A percentile compares a stretch with the other conserved stretches of the same genome.
Evolutionary conservation across 2,113 vertebrate genomes (phyloP).

Genomic region (Panthera uncia): DNA sequence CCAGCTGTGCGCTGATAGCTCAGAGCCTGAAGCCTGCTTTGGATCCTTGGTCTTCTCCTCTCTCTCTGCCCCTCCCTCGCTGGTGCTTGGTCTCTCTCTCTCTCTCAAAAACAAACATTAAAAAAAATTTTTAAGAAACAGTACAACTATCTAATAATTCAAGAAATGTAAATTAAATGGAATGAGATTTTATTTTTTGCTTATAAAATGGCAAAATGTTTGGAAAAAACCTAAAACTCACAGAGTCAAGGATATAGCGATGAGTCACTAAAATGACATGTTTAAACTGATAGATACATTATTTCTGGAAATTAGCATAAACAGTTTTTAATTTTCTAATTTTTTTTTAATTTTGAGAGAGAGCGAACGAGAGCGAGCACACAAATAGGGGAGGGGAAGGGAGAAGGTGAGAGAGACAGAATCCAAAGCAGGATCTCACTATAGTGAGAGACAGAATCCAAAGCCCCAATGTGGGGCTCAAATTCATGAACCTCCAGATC

Average conservation of each 20-base stretch:
- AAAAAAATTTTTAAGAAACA: not conserved
- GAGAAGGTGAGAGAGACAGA: too few relatives aligned
- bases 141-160: not conserved
- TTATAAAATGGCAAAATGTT: conserved; percentile 16
- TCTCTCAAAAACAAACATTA: too few relatives aligned
- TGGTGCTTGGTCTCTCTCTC: too few relatives aligned
- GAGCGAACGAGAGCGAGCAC: not conserved
- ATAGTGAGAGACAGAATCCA: too few relatives aligned
- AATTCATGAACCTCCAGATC: not conserved
- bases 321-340: not conserved
- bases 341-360: not conserved
- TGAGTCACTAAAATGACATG: not conserved
- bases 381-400: too few relatives aligned
- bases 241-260: not conserved
- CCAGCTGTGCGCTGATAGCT: too few relatives aligned
- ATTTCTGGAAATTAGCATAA: not conserved
- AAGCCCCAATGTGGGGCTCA: not conserved
- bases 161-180: not conserved
- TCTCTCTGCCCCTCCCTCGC: too few relatives aligned
- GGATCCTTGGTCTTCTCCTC: too few relatives aligned
- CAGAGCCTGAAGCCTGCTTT: too few relatives aligned
- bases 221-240: not conserved
- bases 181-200: not conserved
- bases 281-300: not conserved
- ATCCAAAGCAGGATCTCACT: too few relatives aligned